Conservation (phyloP, 2,797 vertebrate species). For the Caiman crocodilus region DNA sequence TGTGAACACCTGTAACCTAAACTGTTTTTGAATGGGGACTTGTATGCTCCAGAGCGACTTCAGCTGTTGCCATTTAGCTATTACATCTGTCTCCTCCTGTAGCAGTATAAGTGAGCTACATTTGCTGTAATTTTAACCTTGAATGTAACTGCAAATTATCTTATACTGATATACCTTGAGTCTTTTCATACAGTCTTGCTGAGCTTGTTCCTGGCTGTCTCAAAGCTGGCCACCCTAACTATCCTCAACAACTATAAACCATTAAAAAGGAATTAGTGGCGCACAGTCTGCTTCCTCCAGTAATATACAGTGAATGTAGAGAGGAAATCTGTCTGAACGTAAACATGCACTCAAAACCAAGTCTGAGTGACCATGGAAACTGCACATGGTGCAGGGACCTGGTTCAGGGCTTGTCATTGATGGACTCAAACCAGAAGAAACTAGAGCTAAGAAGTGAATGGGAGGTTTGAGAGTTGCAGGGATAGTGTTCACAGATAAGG, state of each 20-base stretch:
- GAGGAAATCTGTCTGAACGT: accelerated
- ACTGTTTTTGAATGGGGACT: too few relatives aligned
- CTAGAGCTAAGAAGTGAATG: conserved; percentile 21
- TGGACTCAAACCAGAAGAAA: conserved; percentile 12
- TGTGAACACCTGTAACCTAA: too few relatives aligned
- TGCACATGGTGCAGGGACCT: accelerated
- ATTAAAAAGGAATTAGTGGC: background rate
- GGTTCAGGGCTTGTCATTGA: background rate
- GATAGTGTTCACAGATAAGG: accelerated
- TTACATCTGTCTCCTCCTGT: too few relatives aligned
- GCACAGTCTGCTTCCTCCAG: background rate
- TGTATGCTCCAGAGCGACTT: too few relatives aligned
- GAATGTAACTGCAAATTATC: too few relatives aligned
- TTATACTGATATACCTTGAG: too few relatives aligned
- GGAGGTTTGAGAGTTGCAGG: accelerated
- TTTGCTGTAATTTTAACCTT: too few relatives aligned
- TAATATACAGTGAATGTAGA: background rate
- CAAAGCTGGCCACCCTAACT: background rate
- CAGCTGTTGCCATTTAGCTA: too few relatives aligned
- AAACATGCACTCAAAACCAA: accelerated
- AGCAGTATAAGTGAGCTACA: too few relatives aligned
- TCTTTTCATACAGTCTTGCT: background rate
- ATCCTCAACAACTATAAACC: background rate
- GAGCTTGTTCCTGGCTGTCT: background rate
- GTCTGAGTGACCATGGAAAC: background rate